phyloP scores from a whole-genome alignment of 2,888 invertebrate species.

The Patella pellucida region DNA sequence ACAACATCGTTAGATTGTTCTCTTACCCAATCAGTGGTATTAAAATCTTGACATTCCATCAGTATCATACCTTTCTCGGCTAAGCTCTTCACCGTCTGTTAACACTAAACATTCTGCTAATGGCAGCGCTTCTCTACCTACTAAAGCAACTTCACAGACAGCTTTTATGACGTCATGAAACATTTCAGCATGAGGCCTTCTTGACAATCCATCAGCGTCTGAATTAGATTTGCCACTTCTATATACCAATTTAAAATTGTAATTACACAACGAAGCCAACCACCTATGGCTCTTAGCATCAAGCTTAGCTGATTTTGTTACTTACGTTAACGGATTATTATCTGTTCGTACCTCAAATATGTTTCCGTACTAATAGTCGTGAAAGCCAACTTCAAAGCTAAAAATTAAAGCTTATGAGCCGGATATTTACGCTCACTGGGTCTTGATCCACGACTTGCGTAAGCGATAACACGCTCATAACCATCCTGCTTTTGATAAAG shows the following conservation, averaged over 20 bases:
- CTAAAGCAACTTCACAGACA: too few species aligned
- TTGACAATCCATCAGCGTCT: constrained; percentile 21
- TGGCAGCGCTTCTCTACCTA: too few species aligned
- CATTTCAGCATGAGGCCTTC: constrained; percentile 6
- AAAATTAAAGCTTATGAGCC: constrained; percentile 7
- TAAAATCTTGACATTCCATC: not conserved
- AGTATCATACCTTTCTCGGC: too few species aligned
- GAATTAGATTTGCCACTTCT: constrained; percentile 18
- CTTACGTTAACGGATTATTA: constrained; percentile 19
- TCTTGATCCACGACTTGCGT: constrained; percentile 17
- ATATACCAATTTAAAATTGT: constrained; percentile 17
- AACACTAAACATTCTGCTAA: too few species aligned
- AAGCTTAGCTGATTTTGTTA: constrained; percentile 8
- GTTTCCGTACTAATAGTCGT: constrained; percentile 19
- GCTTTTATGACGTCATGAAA: too few species aligned
- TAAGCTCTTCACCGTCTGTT: too few species aligned
- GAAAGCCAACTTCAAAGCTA: not conserved
- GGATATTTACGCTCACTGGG: constrained; percentile 24
- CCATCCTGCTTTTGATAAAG: constrained; percentile 19
- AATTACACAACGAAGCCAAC: not conserved
- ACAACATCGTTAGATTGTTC: not conserved
- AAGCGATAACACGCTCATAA: constrained; percentile 14
- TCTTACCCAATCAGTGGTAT: not conserved
- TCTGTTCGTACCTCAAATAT: constrained; percentile 16
- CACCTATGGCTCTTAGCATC: constrained; percentile 17